Conservation (phyloP, 1,140 invertebrate genomes). For the Drosophila sulfurigaster region DNA sequence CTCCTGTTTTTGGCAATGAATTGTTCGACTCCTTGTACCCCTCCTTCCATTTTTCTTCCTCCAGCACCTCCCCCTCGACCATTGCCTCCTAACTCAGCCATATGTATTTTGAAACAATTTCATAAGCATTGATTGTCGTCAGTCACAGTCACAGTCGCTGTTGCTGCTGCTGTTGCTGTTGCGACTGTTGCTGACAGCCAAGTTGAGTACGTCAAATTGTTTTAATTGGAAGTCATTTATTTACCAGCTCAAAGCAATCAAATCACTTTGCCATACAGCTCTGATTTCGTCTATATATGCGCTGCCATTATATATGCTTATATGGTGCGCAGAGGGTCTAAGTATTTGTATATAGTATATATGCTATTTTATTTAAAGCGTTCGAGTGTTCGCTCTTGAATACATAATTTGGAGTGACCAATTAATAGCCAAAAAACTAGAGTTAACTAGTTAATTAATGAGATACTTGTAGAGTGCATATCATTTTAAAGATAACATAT, state of each 20-base stretch:
- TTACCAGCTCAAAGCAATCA: slow-evolving; percentile 71
- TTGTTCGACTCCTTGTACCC: slow-evolving; percentile 7
- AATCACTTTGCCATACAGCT: slow-evolving; percentile 66
- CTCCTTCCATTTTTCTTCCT: neutral
- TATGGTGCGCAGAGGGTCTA: neutral
- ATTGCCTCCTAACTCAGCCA: slow-evolving; percentile 16
- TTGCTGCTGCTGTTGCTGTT: slow-evolving; percentile 31
- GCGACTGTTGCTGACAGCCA: slow-evolving; percentile 59
- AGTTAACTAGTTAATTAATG: neutral
- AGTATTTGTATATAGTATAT: slow-evolving; percentile 9
- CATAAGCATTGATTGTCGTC: slow-evolving; percentile 70
- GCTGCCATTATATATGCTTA: slow-evolving; percentile 13
- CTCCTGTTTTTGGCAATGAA: slow-evolving; percentile 17
- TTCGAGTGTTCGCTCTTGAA: neutral
- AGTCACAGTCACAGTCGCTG: slow-evolving; percentile 27
- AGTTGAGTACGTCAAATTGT: slow-evolving; percentile 73
- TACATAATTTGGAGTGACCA: neutral
- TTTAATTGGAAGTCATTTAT: slow-evolving; percentile 82
- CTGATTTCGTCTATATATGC: slow-evolving; percentile 18
- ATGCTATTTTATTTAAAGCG: slow-evolving; percentile 4
- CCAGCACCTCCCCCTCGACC: neutral
- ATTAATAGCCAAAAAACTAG: neutral
- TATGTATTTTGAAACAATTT: slow-evolving; percentile 78
- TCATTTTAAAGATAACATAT: neutral
- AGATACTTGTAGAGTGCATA: neutral